Percentiles rank a stretch among this genome's conserved stretches.
phyloP scores from a whole-genome alignment of 2,797 vertebrate genomes.

The Malacoraja senta region DNA sequence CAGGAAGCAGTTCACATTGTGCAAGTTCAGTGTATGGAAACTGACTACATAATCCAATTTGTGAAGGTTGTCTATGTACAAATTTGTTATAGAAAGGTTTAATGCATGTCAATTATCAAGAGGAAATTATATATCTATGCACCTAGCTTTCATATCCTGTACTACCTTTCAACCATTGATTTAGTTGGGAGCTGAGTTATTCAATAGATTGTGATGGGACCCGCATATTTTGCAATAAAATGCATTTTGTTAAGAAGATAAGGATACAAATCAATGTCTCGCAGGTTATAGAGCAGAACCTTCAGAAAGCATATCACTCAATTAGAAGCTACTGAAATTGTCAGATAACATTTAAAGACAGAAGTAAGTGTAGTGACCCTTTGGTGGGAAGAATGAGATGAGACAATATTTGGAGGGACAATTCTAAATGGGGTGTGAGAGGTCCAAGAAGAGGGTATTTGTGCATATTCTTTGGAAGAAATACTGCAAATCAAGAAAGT shows the following conservation, averaged over 20 bases:
- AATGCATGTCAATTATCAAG: background rate
- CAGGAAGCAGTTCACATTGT: background rate
- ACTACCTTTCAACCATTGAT: background rate
- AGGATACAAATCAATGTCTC: background rate
- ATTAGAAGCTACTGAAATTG: background rate
- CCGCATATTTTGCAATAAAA: background rate
- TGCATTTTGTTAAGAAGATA: background rate
- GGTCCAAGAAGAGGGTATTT: no score
- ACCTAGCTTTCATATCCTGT: background rate
- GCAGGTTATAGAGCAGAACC: background rate
- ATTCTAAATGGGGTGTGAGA: no score
- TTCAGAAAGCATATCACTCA: no score
- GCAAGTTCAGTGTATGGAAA: background rate
- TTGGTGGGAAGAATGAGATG: background rate
- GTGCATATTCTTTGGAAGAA: no score
- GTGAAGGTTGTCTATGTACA: no score
- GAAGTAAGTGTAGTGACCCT: background rate
- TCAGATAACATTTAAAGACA: background rate
- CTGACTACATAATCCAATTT: background rate
- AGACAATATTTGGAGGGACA: background rate
- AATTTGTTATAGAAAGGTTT: background rate
- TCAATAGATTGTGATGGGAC: no score
- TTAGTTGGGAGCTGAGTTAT: background rate
- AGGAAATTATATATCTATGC: background rate
- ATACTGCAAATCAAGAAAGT: no score